Evolutionary conservation across 2,113 vertebrate genomes (phyloP).

Genomic region (Emydura subglobosa): DNA sequence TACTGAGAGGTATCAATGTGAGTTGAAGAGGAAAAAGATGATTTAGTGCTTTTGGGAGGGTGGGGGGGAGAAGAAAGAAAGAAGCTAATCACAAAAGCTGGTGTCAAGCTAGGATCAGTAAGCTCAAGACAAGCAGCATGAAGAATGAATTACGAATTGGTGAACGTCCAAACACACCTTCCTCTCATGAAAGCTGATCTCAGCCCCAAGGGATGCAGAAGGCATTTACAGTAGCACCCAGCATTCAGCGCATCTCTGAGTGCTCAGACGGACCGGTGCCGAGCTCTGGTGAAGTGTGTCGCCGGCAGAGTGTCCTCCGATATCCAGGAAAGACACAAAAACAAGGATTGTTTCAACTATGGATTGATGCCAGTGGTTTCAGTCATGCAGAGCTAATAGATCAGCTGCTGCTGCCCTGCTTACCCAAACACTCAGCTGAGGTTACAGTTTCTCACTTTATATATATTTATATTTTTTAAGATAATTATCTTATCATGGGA

Average conservation of each 20-base stretch:
- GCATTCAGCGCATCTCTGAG: background rate
- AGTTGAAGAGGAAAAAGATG: background rate
- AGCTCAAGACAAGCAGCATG: background rate
- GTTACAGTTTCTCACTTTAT: constrained; percentile 63
- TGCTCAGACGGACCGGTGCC: background rate
- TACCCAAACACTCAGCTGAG: constrained; percentile 47
- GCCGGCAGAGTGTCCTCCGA: background rate
- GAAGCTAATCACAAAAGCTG: background rate
- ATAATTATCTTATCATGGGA: constrained; percentile 30
- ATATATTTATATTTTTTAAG: background rate
- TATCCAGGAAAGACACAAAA: constrained; percentile 17
- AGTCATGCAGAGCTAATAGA: constrained; percentile 77
- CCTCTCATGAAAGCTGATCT: constrained; percentile 8
- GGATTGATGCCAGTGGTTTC: constrained; percentile 55
- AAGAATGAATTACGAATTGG: constrained; percentile 3
- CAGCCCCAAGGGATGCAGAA: constrained; percentile 22
- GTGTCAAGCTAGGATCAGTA: background rate
- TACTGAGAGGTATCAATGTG: background rate
- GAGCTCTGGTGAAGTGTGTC: constrained; percentile 25
- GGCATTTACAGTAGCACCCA: constrained; percentile 19
- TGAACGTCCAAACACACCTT: constrained; percentile 51
- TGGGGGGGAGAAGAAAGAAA: background rate
- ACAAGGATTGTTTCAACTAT: background rate
- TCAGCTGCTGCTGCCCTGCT: constrained; percentile 61
- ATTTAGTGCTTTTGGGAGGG: background rate